A percentile compares a stretch with the other conserved stretches of the same genome.
Evolutionary conservation across 1,140 invertebrate species (phyloP).

Genomic region (Oreohelix idahoensis): DNA sequence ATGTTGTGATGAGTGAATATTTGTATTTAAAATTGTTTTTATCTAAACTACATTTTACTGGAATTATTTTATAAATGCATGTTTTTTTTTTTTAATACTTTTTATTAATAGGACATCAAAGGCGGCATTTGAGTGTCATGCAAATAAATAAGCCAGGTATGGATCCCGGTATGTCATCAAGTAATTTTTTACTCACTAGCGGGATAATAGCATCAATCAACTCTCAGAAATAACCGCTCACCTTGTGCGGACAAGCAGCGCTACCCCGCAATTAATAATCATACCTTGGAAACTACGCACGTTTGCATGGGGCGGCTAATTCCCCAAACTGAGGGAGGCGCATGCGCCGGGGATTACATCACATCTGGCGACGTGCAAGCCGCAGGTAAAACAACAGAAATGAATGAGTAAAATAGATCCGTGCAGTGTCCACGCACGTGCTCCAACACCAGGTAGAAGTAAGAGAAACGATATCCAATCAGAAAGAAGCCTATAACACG

Average conservation of each 20-base stretch:
- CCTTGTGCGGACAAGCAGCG: not conserved
- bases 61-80: no score
- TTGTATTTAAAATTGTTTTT: no score
- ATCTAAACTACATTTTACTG: no score
- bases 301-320: not conserved
- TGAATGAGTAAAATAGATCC: slow-evolving; percentile 12
- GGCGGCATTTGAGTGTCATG: no score
- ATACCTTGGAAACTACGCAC: not conserved
- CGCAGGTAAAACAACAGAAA: slow-evolving; percentile 17
- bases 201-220: not conserved
- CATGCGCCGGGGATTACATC: slow-evolving; percentile 37
- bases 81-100: no score
- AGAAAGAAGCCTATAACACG: not conserved
- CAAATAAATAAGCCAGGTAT: not conserved
- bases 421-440: not conserved
- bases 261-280: not conserved
- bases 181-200: not conserved
- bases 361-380: slow-evolving; percentile 30
- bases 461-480: not conserved
- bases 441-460: not conserved
- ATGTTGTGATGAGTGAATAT: no score
- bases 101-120: no score
- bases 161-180: not conserved
- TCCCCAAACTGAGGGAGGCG: not conserved
- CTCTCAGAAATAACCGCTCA: not conserved